Evolutionary conservation across 2,797 vertebrate species (phyloP), one percentile per base, ranked within the genome.

Genomic region (Gallinago nigripennis): DNA sequence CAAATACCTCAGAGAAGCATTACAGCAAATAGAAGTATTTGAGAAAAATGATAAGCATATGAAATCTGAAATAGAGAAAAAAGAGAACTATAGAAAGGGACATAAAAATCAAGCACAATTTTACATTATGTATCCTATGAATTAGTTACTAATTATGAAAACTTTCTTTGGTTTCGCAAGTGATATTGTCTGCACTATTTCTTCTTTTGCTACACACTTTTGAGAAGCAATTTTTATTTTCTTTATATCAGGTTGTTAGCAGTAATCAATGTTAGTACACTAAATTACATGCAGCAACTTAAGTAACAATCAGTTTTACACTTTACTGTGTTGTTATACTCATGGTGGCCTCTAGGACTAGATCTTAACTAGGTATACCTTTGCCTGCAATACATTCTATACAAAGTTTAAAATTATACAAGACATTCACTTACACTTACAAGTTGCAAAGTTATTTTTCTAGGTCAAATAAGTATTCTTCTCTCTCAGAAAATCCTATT

Each of bases 141-240:
- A 96, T 93, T 94, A 96, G 65, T 87, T 77, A 72, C 45, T 84
- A 91, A 93, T 88, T 86, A 93, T 20, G 56, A 93, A 94, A 96
- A 54, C 24, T 48, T 86, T 91, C 80, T 88, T 88, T 70, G 87
- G 78, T 72, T 92, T 88, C 87, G 94, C 21, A 75, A 92, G 88
- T 82, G 46, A 61, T 88, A 86, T 73, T 94, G 75, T 75, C 69
- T 92, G 41, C 35, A 71, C 45, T 96, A 81, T 75, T 94, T 92
- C 57, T 89, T 82, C 72, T 50, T 92, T 92, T 76, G 45, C 76
- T 78, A 71, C 54, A 81, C 33, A 85, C 72, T 78, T 95, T 92
- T 95, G 80, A 95, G 86, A 92, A 86, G 76, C 61, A 88, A 54
- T 84, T 93, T 92, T 73, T 19, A 65, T 61, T 84, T 93, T 73